These are phyloP conservation scores for Chloroclystis v-ata DNA, from an alignment of 2,888 invertebrate species.

Conservation along the genomic window DNA sequence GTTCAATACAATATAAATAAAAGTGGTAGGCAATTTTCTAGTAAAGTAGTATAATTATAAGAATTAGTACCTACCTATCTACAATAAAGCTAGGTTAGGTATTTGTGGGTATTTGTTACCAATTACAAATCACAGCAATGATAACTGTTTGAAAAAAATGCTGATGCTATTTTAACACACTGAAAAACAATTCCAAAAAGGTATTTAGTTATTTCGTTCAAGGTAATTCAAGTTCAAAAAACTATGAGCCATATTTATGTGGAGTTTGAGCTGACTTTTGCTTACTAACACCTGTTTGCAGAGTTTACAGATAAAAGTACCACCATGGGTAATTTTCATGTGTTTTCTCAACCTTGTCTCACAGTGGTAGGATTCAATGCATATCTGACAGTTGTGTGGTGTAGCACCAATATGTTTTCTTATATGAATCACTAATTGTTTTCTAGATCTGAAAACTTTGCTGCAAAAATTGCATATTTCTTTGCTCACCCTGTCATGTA, in stretches of 20 bases:
- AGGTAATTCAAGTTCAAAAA: too few relatives aligned
- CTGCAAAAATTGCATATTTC: slow-evolving; percentile 60
- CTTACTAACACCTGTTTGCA: slow-evolving; percentile 52
- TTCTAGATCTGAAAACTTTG: slow-evolving; percentile 53
- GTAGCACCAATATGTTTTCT: slow-evolving; percentile 61
- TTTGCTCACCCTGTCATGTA: slow-evolving; percentile 48
- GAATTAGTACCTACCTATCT: too few relatives aligned
- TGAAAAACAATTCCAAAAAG: too few relatives aligned
- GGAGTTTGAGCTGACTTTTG: slow-evolving; percentile 49
- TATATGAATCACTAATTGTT: slow-evolving; percentile 58
- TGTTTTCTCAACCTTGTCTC: slow-evolving; percentile 46
- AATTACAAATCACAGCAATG: too few relatives aligned
- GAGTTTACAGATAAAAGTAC: slow-evolving; percentile 52
- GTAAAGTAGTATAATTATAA: not conserved
- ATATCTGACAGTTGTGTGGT: slow-evolving; percentile 57
- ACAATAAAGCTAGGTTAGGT: too few relatives aligned
- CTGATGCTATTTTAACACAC: too few relatives aligned
- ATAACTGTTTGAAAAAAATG: too few relatives aligned
- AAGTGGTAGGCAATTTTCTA: too few relatives aligned
- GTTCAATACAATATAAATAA: too few relatives aligned
- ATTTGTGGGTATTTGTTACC: too few relatives aligned
- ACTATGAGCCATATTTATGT: slow-evolving; percentile 50
- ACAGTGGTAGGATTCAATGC: slow-evolving; percentile 52
- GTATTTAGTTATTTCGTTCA: too few relatives aligned
- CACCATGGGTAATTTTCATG: slow-evolving; percentile 57